These are phyloP conservation scores for Esox niger DNA, from an alignment of 2,113 vertebrate species.

Conservation along the genomic window DNA sequence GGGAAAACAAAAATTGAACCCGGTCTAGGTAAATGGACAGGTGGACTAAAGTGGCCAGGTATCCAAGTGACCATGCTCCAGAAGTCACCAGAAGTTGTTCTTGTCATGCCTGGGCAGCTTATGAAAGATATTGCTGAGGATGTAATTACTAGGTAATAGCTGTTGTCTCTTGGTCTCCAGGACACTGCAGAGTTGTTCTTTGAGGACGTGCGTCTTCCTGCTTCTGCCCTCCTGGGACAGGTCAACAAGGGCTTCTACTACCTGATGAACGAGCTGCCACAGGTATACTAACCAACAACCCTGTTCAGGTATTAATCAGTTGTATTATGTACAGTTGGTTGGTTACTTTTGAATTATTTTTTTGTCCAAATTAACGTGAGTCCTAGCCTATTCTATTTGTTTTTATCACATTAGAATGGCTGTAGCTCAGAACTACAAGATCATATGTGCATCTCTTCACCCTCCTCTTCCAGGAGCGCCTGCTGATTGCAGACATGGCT, in stretches of 20 bases:
- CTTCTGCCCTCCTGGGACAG: slow-evolving; percentile 80
- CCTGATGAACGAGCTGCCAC: slow-evolving; percentile 90
- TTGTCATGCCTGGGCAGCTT: not conserved
- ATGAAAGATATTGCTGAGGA: not conserved
- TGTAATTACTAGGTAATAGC: not conserved
- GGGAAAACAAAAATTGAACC: not conserved
- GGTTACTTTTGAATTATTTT: no score
- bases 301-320: not conserved
- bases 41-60: no score
- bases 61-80: no score
- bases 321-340: no score
- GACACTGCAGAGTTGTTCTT: slow-evolving; percentile 95
- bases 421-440: no score
- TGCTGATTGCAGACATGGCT: slow-evolving; percentile 77
- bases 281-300: slow-evolving; percentile 78
- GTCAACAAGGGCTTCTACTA: slow-evolving; percentile 91
- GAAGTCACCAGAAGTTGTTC: not conserved
- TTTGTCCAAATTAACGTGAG: no score
- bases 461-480: slow-evolving; percentile 77
- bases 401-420: no score
- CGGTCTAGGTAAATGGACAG: not conserved
- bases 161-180: slow-evolving; percentile 52
- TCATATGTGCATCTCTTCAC: no score
- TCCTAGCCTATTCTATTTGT: no score
- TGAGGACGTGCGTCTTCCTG: slow-evolving; percentile 88